Percentiles rank a stretch among this genome's conserved stretches.
Conservation (phyloP, 2,888 invertebrate genomes). For the Troides helena region DNA sequence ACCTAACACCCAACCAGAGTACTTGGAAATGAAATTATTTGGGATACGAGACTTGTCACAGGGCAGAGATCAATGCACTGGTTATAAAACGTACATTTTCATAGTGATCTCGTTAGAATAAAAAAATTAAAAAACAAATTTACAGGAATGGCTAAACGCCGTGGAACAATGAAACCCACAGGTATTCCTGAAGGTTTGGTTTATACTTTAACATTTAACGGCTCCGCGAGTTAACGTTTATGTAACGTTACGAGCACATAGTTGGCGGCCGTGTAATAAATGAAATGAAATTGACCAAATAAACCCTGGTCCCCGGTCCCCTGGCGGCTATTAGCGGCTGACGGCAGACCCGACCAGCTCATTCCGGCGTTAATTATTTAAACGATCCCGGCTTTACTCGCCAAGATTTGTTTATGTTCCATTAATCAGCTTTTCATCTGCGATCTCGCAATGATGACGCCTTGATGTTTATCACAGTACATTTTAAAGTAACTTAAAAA, state of each 20-base stretch:
- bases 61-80: no score
- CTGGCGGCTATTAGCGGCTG: slow-evolving; percentile 70
- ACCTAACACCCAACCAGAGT: no score
- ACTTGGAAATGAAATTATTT: no score
- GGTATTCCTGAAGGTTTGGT: neutral
- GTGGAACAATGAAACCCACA: neutral
- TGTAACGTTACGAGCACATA: slow-evolving; percentile 1
- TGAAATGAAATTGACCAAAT: slow-evolving; percentile 65
- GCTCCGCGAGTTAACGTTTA: neutral
- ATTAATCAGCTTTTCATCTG: neutral
- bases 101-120: no score
- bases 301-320: slow-evolving; percentile 69
- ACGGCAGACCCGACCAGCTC: slow-evolving; percentile 45
- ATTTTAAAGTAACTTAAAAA: no score
- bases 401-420: slow-evolving; percentile 5
- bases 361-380: slow-evolving; percentile 23
- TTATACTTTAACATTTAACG: neutral
- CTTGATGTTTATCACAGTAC: neutral
- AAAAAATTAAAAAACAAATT: no score
- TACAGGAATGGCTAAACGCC: no score
- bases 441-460: neutral
- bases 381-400: slow-evolving; percentile 2
- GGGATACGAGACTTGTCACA: no score
- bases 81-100: no score
- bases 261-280: slow-evolving; percentile 47